Base-by-base conservation (phyloP, 1,140 invertebrate species). In the Psix sp. region DNA sequence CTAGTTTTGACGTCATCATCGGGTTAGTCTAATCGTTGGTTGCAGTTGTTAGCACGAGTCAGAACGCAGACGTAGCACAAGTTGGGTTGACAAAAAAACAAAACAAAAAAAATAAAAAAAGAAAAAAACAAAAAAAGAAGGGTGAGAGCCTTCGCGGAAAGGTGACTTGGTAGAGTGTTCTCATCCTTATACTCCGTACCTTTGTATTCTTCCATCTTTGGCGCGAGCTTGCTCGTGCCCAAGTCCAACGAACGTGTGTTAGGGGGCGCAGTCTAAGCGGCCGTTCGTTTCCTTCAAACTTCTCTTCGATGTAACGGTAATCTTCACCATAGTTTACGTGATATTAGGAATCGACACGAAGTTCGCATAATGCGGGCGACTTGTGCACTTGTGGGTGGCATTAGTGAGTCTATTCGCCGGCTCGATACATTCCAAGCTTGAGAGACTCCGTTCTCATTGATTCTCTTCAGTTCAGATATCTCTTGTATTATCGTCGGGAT, bases 1-100 rank as follows among this genome's bases (percentile, higher is more conserved):
- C 52, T 75, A 75, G 63, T 65, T 70, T 70, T 24, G 57, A 73
- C 71, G 62, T 70, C 63, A 78, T 68, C 73, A 74, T 70, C 67
- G 65, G 51, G 33, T 51, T 73, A 73, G 62, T 57, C 33, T 60
- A 70, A 70, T 70, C 54, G 35, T 74, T 70, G 46, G 26, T 65
- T 31, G 52, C 14, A 35, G n/a, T 31, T 56, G 36, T 39, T 46
- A 56, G 43, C 43, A 42, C 5, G 18, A 16, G 36, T 21, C 13
- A 3, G 7, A 16, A 1, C 15, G 16, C 6, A 24, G 38, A 3
- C 33, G 3, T 11, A 20, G 21, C 49, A 54, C 21, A 40, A 40
- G 36, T 29, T 7, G 7, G 3, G 7, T 24, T 4, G 3, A 24
- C 21, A 24, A 24, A 4, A 7, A 7, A 24, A 24, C 3, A 24